These are phyloP conservation scores for Bombus confusus DNA, from an alignment of 1,140 invertebrate genomes.

Conservation along the genomic window DNA sequence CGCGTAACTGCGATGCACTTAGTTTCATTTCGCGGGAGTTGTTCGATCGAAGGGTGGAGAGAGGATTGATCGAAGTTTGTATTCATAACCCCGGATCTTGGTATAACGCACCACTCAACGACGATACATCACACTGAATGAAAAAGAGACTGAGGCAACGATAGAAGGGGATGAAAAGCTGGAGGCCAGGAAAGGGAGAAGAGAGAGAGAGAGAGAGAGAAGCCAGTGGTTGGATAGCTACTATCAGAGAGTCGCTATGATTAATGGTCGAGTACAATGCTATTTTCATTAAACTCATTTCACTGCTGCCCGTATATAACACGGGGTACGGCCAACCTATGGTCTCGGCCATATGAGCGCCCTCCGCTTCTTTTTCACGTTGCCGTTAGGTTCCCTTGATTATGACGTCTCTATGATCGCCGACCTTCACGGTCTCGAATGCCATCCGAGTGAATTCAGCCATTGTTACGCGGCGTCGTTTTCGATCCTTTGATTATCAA, in stretches of 20 bases:
- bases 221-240: slow-evolving; percentile 75
- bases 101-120: slow-evolving; percentile 73
- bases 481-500: slow-evolving; percentile 33
- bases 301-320: slow-evolving; percentile 70
- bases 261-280: slow-evolving; percentile 82
- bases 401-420: slow-evolving; percentile 79
- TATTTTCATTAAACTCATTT: slow-evolving; percentile 83
- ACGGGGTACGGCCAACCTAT: slow-evolving; percentile 70
- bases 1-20: slow-evolving; percentile 11
- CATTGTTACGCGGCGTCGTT: slow-evolving; percentile 56
- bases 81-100: slow-evolving; percentile 74
- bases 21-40: slow-evolving; percentile 36
- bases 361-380: slow-evolving; percentile 66
- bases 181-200: slow-evolving; percentile 27
- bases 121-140: slow-evolving; percentile 75
- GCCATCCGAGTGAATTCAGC: slow-evolving; percentile 61
- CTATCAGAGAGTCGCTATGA: slow-evolving; percentile 80
- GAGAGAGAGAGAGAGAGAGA: slow-evolving; percentile 42
- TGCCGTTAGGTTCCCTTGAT: slow-evolving; percentile 74
- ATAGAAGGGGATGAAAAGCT: slow-evolving; percentile 62
- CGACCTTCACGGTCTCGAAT: slow-evolving; percentile 57
- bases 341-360: slow-evolving; percentile 64
- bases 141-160: slow-evolving; percentile 65
- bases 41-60: slow-evolving; percentile 32
- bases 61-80: slow-evolving; percentile 63